These are phyloP conservation scores for Protonemura montana DNA, from an alignment of 2,888 invertebrate genomes.

Conservation along the genomic window DNA sequence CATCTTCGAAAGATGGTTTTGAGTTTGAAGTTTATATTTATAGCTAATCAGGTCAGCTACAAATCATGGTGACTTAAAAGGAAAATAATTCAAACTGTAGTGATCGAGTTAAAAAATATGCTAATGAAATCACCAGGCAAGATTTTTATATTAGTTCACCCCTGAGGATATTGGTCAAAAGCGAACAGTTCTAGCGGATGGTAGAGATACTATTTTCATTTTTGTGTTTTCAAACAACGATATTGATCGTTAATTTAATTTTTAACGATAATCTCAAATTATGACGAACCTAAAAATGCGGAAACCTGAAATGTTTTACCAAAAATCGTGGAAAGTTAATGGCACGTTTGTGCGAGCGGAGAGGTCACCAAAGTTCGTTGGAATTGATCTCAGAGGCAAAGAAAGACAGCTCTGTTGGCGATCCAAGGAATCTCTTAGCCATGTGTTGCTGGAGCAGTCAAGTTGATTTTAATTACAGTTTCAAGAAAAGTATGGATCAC, in stretches of 20 bases:
- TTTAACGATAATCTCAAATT: not conserved
- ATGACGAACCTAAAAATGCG: not conserved
- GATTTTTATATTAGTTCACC: too few species aligned
- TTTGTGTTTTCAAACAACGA: too few species aligned
- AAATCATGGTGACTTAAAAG: not conserved
- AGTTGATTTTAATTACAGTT: slow-evolving; percentile 2
- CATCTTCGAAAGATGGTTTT: not conserved
- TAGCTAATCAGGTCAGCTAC: not conserved
- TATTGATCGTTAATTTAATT: too few species aligned
- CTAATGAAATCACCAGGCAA: not conserved
- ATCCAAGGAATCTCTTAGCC: not conserved
- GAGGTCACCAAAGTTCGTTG: not conserved
- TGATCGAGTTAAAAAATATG: not conserved
- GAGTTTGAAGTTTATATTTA: not conserved
- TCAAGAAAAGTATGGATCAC: slow-evolving; percentile 5
- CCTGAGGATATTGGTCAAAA: too few species aligned
- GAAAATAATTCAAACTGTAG: not conserved
- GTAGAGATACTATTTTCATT: too few species aligned
- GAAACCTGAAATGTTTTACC: not conserved
- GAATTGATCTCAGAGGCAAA: not conserved
- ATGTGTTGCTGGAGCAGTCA: not conserved
- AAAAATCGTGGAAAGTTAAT: not conserved
- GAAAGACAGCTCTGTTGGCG: not conserved
- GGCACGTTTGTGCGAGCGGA: not conserved
- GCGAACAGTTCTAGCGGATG: too few species aligned